A percentile compares a stretch with the other conserved stretches of the same genome.
These are phyloP conservation scores for Spilogale gracilis DNA, from an alignment of 2,113 vertebrate species.

Conservation along the genomic window DNA sequence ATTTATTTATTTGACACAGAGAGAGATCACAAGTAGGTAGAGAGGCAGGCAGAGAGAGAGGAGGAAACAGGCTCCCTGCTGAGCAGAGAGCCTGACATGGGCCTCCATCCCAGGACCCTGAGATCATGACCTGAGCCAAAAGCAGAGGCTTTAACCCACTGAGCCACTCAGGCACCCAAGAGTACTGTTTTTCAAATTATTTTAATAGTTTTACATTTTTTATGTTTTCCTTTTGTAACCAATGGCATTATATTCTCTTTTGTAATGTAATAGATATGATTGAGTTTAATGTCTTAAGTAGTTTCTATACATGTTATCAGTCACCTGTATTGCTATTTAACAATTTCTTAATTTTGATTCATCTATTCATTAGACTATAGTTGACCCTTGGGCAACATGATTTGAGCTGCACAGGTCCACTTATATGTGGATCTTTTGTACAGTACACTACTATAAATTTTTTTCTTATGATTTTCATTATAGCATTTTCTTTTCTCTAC, in stretches of 20 bases:
- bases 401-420: not conserved
- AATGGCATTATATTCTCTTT: not conserved
- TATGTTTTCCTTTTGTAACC: not conserved
- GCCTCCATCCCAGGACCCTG: too few species aligned
- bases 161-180: too few species aligned
- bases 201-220: not conserved
- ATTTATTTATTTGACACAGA: too few species aligned
- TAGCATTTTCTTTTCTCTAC: not conserved
- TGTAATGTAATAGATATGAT: not conserved
- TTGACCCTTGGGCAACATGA: not conserved
- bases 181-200: not conserved
- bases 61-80: too few species aligned
- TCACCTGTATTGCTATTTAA: not conserved
- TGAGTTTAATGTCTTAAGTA: not conserved
- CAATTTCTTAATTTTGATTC: slow-evolving; percentile 15
- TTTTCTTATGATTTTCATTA: not conserved
- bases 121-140: too few species aligned
- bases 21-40: too few species aligned
- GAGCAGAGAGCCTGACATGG: too few species aligned
- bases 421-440: not conserved
- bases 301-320: not conserved
- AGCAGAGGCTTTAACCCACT: too few species aligned
- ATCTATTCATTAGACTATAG: not conserved
- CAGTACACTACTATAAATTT: not conserved
- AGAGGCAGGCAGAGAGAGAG: too few species aligned